A percentile compares a stretch with the other conserved stretches of the same genome.
These are phyloP conservation scores for Drosophila ohnishii DNA, from an alignment of 1,140 invertebrate species.

Conservation along the genomic window DNA sequence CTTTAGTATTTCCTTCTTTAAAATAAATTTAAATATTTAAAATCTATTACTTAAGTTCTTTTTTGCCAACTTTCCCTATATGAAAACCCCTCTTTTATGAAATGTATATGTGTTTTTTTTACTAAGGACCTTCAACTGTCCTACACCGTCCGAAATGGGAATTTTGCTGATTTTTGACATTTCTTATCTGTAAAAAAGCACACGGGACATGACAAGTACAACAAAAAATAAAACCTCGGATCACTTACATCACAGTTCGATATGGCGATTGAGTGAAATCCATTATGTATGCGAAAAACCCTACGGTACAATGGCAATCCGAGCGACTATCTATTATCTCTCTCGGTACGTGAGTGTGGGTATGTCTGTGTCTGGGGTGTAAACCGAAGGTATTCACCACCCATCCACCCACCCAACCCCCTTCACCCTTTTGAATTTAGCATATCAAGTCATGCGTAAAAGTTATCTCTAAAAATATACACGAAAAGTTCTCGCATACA, in stretches of 20 bases:
- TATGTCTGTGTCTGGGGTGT: slow-evolving; percentile 16
- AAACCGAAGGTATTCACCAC: slow-evolving; percentile 38
- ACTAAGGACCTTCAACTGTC: slow-evolving; percentile 48
- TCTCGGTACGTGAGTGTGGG: slow-evolving; percentile 1
- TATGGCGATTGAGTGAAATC: slow-evolving; percentile 23
- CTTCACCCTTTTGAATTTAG: slow-evolving; percentile 50
- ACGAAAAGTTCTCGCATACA: slow-evolving; percentile 43
- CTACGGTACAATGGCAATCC: slow-evolving; percentile 18
- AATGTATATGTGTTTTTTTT: slow-evolving; percentile 2
- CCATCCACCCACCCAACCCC: neutral
- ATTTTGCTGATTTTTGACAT: slow-evolving; percentile 33
- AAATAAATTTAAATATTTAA: too few relatives aligned
- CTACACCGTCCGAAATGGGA: slow-evolving; percentile 22
- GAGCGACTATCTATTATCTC: slow-evolving; percentile 38
- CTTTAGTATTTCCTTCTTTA: too few relatives aligned
- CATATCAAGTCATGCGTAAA: slow-evolving; percentile 77
- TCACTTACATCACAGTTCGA: slow-evolving; percentile 50
- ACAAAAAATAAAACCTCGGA: slow-evolving; percentile 17
- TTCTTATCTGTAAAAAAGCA: slow-evolving; percentile 47
- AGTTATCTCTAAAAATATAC: slow-evolving; percentile 74
- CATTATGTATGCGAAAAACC: slow-evolving; percentile 42
- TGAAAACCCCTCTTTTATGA: slow-evolving; percentile 4
- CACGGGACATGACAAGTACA: slow-evolving; percentile 25
- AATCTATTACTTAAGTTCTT: too few relatives aligned
- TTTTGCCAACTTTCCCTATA: neutral